These are phyloP conservation scores for Ochropacha duplaris DNA, from an alignment of 2,888 invertebrate species.

Conservation along the genomic window DNA sequence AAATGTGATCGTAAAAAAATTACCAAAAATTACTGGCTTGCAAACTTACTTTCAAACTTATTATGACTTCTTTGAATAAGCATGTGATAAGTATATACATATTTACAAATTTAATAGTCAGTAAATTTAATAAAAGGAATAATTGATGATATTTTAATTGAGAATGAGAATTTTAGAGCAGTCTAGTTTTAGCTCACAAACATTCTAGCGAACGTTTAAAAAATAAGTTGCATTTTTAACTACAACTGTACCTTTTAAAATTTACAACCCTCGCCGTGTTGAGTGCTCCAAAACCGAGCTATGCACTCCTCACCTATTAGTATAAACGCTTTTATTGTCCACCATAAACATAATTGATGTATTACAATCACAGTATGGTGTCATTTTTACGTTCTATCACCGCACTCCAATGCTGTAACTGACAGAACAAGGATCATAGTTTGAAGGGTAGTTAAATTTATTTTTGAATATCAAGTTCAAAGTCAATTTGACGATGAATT, in stretches of 20 bases:
- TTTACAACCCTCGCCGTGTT: slow-evolving; percentile 26
- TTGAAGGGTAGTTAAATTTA: slow-evolving; percentile 4
- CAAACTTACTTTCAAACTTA: too few relatives aligned
- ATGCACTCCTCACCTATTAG: slow-evolving; percentile 32
- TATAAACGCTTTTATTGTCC: slow-evolving; percentile 50
- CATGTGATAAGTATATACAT: too few relatives aligned
- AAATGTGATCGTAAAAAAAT: too few relatives aligned
- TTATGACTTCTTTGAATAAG: too few relatives aligned
- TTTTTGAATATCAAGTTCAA: slow-evolving; percentile 8
- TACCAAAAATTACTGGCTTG: too few relatives aligned
- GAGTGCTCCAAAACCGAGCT: neutral
- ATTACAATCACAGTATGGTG: slow-evolving; percentile 43
- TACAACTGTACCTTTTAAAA: slow-evolving; percentile 20
- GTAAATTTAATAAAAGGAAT: too few relatives aligned
- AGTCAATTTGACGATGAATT: neutral
- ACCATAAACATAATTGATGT: slow-evolving; percentile 68
- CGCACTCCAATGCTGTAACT: slow-evolving; percentile 3
- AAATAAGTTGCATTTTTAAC: slow-evolving; percentile 12
- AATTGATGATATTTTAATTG: too few relatives aligned
- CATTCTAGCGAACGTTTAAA: neutral
- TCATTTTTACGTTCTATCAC: slow-evolving; percentile 42
- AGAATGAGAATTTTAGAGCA: too few relatives aligned
- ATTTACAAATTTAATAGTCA: too few relatives aligned
- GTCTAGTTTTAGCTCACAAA: too few relatives aligned
- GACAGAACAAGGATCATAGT: slow-evolving; percentile 18